phyloP scores from a whole-genome alignment of 2,113 vertebrate genomes.

The Ascaphus truei region DNA sequence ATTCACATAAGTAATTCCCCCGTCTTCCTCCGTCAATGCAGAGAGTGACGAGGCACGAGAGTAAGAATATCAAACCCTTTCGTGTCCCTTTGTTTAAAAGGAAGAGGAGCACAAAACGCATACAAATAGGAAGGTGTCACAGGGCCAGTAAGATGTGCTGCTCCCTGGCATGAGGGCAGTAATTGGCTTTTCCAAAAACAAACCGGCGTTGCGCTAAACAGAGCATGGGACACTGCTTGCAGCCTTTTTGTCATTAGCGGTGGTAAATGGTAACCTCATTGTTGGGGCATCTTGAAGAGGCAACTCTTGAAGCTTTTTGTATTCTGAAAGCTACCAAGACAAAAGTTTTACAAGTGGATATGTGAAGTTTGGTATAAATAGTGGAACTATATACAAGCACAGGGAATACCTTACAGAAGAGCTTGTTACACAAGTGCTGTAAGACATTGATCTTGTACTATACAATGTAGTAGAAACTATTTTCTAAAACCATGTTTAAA shows the following conservation, averaged over 20 bases:
- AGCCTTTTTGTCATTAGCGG: background rate
- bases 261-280: background rate
- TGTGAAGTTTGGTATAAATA: too few relatives aligned
- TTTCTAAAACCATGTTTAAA: too few relatives aligned
- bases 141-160: constrained; percentile 1
- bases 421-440: too few relatives aligned
- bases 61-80: background rate
- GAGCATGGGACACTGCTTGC: background rate
- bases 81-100: constrained; percentile 1
- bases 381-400: too few relatives aligned
- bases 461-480: too few relatives aligned
- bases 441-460: too few relatives aligned
- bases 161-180: background rate
- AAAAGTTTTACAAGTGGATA: too few relatives aligned
- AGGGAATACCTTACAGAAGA: too few relatives aligned
- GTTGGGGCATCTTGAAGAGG: too few relatives aligned
- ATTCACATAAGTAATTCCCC: background rate
- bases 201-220: background rate
- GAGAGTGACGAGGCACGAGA: background rate
- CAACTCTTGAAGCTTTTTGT: too few relatives aligned
- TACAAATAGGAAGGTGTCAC: background rate
- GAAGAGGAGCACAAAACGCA: background rate
- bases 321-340: too few relatives aligned
- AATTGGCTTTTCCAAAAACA: background rate
- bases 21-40: constrained; percentile 7